Percentiles rank a stretch among this genome's conserved stretches.
Evolutionary conservation across 2,797 vertebrate genomes (phyloP).

Genomic region (Hypotaenidia okinawae): DNA sequence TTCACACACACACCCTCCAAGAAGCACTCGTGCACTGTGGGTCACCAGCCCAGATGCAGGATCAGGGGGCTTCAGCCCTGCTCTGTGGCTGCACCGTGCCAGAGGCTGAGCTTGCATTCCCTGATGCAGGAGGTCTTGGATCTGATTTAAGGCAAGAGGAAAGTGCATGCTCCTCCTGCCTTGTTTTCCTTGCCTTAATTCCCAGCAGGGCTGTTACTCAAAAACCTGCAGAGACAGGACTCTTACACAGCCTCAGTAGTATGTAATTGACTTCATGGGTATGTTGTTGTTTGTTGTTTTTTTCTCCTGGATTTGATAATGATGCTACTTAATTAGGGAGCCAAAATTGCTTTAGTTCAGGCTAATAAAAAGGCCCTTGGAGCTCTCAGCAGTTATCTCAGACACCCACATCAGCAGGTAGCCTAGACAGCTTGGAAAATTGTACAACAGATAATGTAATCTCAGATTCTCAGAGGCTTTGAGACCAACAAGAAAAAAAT

Average conservation of each 20-base stretch:
- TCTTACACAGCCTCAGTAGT: not conserved
- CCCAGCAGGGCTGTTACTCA: not conserved
- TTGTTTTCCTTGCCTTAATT: not conserved
- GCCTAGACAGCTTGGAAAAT: not conserved
- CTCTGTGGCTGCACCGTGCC: fast-evolving
- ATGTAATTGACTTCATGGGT: not conserved
- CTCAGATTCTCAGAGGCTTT: not conserved
- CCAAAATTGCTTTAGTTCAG: not conserved
- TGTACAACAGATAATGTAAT: not conserved
- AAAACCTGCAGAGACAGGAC: not conserved
- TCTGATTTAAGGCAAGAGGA: not conserved
- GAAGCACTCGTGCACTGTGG: not conserved
- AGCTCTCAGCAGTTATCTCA: not conserved
- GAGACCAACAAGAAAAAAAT: not conserved
- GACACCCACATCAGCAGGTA: not conserved
- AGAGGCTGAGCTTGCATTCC: not conserved
- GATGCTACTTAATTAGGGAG: not conserved
- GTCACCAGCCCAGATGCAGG: fast-evolving
- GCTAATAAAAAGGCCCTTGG: not conserved
- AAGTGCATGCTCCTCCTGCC: not conserved
- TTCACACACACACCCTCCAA: not conserved
- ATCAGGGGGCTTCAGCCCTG: not conserved
- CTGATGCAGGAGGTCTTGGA: not conserved
- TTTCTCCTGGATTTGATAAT: not conserved
- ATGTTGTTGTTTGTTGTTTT: not conserved